phyloP scores from a whole-genome alignment of 2,113 vertebrate genomes.

The Centropristis striata region DNA sequence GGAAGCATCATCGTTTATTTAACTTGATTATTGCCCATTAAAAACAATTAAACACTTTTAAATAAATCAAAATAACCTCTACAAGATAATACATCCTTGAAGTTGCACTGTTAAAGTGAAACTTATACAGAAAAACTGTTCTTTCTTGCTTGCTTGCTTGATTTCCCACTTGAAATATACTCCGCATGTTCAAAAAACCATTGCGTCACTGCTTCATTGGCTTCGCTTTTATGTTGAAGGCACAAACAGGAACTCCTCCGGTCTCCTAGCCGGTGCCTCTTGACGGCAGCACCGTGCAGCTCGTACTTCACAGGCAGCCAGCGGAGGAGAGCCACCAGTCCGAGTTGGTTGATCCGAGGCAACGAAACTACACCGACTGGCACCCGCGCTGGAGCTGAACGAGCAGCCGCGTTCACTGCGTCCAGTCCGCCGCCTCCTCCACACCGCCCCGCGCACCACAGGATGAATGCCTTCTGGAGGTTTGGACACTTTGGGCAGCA shows the following conservation, averaged over 20 bases:
- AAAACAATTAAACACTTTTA: neutral
- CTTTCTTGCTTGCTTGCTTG: too few relatives aligned
- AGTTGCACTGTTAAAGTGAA: too few relatives aligned
- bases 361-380: conserved; percentile 19
- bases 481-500: conserved; percentile 56
- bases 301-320: conserved; percentile 66
- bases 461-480: conserved; percentile 46
- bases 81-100: neutral
- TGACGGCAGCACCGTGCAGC: conserved; percentile 29
- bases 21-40: neutral
- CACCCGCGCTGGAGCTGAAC: conserved; percentile 17
- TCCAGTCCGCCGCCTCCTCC: neutral
- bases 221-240: conserved; percentile 59
- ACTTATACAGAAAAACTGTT: neutral
- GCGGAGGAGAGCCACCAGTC: conserved; percentile 64
- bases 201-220: conserved; percentile 20
- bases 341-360: conserved; percentile 48
- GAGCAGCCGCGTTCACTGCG: conserved; percentile 23
- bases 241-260: neutral
- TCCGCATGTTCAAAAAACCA: neutral
- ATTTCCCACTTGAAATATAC: neutral
- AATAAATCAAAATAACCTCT: neutral
- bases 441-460: neutral
- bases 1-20: neutral
- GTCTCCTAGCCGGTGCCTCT: neutral